Evolutionary conservation across 1,140 invertebrate species (phyloP), one percentile per base, ranked within the genome.

Genomic region (Pygmarrhopalites habei): DNA sequence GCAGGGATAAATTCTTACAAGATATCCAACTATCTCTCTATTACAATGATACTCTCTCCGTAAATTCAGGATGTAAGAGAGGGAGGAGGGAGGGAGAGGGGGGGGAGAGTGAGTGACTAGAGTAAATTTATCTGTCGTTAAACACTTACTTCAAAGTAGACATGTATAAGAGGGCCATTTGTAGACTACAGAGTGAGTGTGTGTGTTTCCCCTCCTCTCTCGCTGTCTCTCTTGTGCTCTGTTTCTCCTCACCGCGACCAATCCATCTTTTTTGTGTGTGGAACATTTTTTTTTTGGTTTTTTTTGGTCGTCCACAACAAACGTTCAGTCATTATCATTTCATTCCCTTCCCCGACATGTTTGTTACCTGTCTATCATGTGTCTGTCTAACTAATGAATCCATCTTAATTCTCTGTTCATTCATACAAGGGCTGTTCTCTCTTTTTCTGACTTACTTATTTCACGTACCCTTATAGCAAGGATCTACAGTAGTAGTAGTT

Each of bases 361-460:
- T 52, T 52, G 49, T 52, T 52, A 52, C 49, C 49, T 52, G 49
- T 52, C 49, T 26, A 52, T 52, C 49, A 52, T 28, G 28, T 52
- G 49, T 52, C 49, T 52, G 49, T 52, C 49, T n/a, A 52, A 26
- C 49, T 52, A 52, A 52, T 52, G 49, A 52, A 52, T 52, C 49
- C 49, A 52, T 52, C 49, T 52, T 52, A 29, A 28, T 52, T 26
- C 25, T n/a, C 5, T 46, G 44, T n/a, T 4, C 19, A 21, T n/a
- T 10, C 44, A 19, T 46, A 46, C 19, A 46, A 14, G 4, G 5
- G 10, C 19, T n/a, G 4, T 10, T 17, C 21, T 46, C 4, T 46
- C 4, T 5, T n/a, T 21, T 46, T n/a, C n/a, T n/a, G 10, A 5
- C 19, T 21, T n/a, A 5, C 44, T 46, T 46, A 5, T n/a, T 21